A percentile compares a stretch with the other conserved stretches of the same genome.
Conservation (phyloP, 1,140 invertebrate genomes). For the Mizuhopecten yessoensis region DNA sequence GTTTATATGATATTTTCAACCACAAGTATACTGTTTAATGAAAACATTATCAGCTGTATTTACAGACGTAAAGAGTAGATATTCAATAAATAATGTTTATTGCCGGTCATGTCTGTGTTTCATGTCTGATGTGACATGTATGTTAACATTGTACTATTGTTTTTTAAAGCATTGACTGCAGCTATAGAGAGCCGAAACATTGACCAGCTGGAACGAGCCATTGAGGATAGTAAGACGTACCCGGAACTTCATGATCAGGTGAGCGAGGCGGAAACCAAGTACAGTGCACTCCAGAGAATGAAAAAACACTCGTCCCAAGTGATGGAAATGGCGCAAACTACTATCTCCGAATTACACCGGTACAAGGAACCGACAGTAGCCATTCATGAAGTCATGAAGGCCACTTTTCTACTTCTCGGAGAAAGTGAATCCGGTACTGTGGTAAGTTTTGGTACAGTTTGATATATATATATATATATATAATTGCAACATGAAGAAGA, state of each 20-base stretch:
- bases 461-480: too few relatives aligned
- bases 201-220: conserved; percentile 55
- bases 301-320: conserved; percentile 60
- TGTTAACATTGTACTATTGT: too few relatives aligned
- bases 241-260: conserved; percentile 44
- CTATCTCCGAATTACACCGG: not conserved
- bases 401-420: not conserved
- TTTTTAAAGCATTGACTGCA: conserved; percentile 47
- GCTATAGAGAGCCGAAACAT: conserved; percentile 50
- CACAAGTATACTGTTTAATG: too few relatives aligned
- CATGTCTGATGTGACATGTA: too few relatives aligned
- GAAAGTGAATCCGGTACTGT: not conserved
- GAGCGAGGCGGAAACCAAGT: conserved; percentile 59
- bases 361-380: not conserved
- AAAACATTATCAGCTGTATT: too few relatives aligned
- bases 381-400: not conserved
- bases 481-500: too few relatives aligned
- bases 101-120: too few relatives aligned
- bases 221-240: conserved; percentile 50
- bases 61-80: too few relatives aligned
- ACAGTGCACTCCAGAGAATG: conserved; percentile 59
- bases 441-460: not conserved
- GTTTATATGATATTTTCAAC: too few relatives aligned
- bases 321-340: not conserved
- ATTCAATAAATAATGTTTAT: too few relatives aligned